These are phyloP conservation scores for Nyleta sp. DNA, from an alignment of 2,888 invertebrate genomes.

Conservation along the genomic window DNA sequence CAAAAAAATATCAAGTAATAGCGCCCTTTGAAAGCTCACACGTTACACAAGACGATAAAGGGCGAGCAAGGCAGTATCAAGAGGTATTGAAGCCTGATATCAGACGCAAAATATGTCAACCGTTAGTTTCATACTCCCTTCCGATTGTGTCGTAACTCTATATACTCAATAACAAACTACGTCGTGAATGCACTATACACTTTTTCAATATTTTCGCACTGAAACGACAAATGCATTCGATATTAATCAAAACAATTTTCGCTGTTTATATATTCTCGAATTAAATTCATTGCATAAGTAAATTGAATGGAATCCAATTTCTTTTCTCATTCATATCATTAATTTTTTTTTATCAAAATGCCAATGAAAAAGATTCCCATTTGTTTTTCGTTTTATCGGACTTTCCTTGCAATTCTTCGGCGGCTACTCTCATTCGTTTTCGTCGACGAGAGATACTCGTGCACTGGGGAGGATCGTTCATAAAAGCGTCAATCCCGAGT, in stretches of 20 bases:
- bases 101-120: slow-evolving; percentile 44
- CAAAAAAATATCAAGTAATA: slow-evolving; percentile 43
- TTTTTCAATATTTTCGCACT: slow-evolving; percentile 3
- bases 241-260: neutral
- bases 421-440: slow-evolving; percentile 51
- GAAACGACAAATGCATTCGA: neutral
- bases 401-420: slow-evolving; percentile 32
- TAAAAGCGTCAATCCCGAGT: slow-evolving; percentile 79
- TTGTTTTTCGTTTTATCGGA: slow-evolving; percentile 45
- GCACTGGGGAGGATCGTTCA: slow-evolving; percentile 71
- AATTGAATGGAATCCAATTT: too few species aligned
- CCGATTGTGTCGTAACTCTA: slow-evolving; percentile 39
- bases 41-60: slow-evolving; percentile 41
- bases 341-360: slow-evolving; percentile 36
- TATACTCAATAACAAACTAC: slow-evolving; percentile 19
- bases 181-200: slow-evolving; percentile 16
- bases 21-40: slow-evolving; percentile 22
- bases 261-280: too few species aligned
- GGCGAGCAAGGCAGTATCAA: slow-evolving; percentile 22
- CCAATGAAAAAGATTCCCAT: slow-evolving; percentile 37
- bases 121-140: slow-evolving; percentile 32
- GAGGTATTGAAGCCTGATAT: slow-evolving; percentile 50
- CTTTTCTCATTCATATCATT: slow-evolving; percentile 25
- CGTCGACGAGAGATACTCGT: slow-evolving; percentile 41
- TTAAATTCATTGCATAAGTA: too few species aligned